Base-by-base conservation (phyloP, 2,797 vertebrate genomes). In the Cuniculus paca region DNA sequence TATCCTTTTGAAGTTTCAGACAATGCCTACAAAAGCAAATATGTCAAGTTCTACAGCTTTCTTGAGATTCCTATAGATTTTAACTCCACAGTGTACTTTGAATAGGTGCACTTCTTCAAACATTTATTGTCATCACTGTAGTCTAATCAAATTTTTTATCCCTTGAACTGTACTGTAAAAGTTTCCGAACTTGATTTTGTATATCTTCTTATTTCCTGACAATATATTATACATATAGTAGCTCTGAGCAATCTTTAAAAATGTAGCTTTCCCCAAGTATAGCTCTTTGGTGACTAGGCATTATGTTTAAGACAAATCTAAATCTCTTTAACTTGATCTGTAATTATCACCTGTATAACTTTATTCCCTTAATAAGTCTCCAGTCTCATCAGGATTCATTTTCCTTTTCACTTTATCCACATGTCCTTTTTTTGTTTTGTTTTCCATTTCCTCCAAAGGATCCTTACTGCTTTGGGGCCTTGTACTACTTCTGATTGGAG, bases 1-100 rank as follows among this genome's bases (percentile, higher is more conserved):
- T 70, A 74, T 60, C n/a, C 82, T 95, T 45, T 13, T 92, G n/a
- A 93, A 7, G 78, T 63, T 89, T 82, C 11, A 58, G 83, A 95
- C 89, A 79, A 75, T 80, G 24, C 22, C 16, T 79, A 58, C 90
- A 56, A 85, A 72, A 84, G 19, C 22, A 90, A 88, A 92, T 77
- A 5, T 84, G 65, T 87, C 42, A 93, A 72, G 28, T 11, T 93
- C 34, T 56, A 56, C 2, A 74, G 14, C 39, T 82, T n/a, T 5
- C 14, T 90, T 88, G 88, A 70, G 28, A 63, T 89, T 89, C 34
- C 16, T 75, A 28, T 74, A n/a, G 60, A 91, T 39, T 89, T 12
- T 80, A 75, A 48, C n/a, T 85, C 56, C n/a, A 56, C 61, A 39
- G 65, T 83, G 45, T 75, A 70, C 6, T 75, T 65, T 31, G 48